Evolutionary conservation across 2,797 vertebrate species (phyloP).

Genomic region (Alcedo atthis): DNA sequence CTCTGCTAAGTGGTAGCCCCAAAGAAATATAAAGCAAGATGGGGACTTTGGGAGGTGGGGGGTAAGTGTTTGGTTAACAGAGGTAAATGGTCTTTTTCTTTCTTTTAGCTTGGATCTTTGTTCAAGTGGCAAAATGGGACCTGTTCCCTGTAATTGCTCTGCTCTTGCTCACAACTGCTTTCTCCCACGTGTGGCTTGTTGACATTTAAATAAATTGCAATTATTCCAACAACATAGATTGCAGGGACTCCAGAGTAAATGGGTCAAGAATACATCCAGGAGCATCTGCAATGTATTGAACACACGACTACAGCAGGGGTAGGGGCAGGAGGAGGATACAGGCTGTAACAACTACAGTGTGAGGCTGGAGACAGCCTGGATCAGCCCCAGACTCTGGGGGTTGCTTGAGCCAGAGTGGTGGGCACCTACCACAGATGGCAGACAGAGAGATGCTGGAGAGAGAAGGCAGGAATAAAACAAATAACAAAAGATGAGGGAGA

Average conservation of each 20-base stretch:
- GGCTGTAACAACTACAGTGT: not conserved
- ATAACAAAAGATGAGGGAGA: no score
- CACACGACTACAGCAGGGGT: not conserved
- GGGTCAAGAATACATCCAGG: constrained; percentile 22
- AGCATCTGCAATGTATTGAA: not conserved
- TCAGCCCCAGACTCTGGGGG: accelerated
- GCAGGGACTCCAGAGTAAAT: constrained; percentile 18
- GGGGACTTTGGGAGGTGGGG: not conserved
- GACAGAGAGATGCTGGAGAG: no score
- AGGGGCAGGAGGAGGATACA: not conserved
- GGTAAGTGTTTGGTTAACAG: not conserved
- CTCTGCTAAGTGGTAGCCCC: not conserved
- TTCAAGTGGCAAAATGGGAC: constrained; percentile 59
- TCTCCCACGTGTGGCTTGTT: constrained; percentile 69
- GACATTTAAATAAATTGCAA: constrained; percentile 76
- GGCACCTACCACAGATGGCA: no score
- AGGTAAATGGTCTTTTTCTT: constrained; percentile 33
- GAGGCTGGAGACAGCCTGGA: not conserved
- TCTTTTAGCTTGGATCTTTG: not conserved
- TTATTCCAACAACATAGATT: constrained; percentile 58
- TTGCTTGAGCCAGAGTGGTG: not conserved
- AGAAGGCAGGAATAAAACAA: no score
- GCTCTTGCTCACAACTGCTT: constrained; percentile 41
- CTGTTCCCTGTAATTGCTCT: constrained; percentile 62
- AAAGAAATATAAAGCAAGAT: not conserved